Percentiles rank a stretch among this genome's conserved stretches.
Conservation (phyloP, 2,797 vertebrate genomes). For the Eidolon dupreanum region DNA sequence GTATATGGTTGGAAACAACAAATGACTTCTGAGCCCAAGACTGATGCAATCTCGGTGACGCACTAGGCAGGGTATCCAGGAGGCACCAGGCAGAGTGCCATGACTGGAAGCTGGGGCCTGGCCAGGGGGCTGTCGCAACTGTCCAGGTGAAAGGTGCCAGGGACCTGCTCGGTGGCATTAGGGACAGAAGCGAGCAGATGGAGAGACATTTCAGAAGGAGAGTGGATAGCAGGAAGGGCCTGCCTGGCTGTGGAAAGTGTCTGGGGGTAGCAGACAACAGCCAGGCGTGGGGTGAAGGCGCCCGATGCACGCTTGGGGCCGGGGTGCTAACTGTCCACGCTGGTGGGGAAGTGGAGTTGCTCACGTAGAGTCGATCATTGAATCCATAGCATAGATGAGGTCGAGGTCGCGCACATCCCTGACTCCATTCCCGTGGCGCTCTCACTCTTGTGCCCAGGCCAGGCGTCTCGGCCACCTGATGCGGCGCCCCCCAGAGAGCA, state of each 20-base stretch:
- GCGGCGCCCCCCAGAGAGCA: not conserved
- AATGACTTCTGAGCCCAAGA: conserved; percentile 38
- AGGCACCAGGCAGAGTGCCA: not conserved
- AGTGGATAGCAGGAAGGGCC: not conserved
- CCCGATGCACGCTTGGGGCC: too few relatives aligned
- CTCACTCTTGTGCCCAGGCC: not conserved
- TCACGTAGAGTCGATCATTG: not conserved
- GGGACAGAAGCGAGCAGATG: not conserved
- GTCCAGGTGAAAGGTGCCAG: conserved; percentile 16
- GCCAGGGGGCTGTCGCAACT: not conserved
- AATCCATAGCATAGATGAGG: not conserved
- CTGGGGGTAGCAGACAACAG: not conserved
- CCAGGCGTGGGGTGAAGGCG: not conserved
- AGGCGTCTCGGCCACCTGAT: not conserved
- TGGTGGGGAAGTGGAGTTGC: not conserved
- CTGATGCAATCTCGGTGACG: conserved; percentile 36
- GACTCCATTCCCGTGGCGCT: not conserved
- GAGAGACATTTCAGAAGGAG: not conserved
- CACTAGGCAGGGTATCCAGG: conserved; percentile 33
- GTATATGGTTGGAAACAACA: conserved; percentile 48
- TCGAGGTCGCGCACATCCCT: not conserved
- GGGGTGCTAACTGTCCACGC: not conserved
- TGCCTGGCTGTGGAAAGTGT: not conserved
- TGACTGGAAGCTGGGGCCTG: not conserved
- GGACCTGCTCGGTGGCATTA: not conserved